Evolutionary conservation across 2,113 vertebrate species (phyloP).

Genomic region (Phocoena sinus): DNA sequence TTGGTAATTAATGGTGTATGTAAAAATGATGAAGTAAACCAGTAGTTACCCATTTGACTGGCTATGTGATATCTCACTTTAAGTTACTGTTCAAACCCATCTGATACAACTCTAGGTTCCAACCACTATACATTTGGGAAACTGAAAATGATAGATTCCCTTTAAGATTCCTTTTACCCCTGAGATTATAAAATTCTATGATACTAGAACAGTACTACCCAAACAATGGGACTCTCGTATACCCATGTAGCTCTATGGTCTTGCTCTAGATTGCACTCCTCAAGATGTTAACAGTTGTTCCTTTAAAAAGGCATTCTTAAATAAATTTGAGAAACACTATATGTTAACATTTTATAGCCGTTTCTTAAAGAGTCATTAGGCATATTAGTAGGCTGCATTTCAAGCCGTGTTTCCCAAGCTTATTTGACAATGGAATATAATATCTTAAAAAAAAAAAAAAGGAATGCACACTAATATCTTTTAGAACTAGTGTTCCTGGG

Average conservation of each 20-base stretch:
- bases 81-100: slow-evolving; percentile 30
- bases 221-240: not conserved
- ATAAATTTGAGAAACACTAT: not conserved
- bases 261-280: not conserved
- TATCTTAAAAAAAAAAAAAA: not conserved
- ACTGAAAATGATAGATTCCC: slow-evolving; percentile 3
- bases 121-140: not conserved
- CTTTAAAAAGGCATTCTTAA: not conserved
- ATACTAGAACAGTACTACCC: not conserved
- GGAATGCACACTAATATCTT: not conserved
- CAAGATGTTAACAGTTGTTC: not conserved
- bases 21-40: not conserved
- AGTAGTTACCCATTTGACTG: not conserved
- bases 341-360: not conserved
- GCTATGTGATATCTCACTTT: not conserved
- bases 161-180: not conserved
- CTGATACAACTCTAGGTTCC: not conserved
- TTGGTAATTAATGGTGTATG: not conserved
- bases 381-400: not conserved
- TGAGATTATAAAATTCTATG: slow-evolving; percentile 3
- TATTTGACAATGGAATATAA: not conserved
- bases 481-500: slow-evolving; percentile 2
- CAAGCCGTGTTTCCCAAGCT: not conserved
- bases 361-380: not conserved
- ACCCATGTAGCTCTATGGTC: not conserved